Percentiles rank a stretch among this genome's conserved stretches.
Conservation (phyloP, 2,888 invertebrate species). For the Epistrophe grossulariae region DNA sequence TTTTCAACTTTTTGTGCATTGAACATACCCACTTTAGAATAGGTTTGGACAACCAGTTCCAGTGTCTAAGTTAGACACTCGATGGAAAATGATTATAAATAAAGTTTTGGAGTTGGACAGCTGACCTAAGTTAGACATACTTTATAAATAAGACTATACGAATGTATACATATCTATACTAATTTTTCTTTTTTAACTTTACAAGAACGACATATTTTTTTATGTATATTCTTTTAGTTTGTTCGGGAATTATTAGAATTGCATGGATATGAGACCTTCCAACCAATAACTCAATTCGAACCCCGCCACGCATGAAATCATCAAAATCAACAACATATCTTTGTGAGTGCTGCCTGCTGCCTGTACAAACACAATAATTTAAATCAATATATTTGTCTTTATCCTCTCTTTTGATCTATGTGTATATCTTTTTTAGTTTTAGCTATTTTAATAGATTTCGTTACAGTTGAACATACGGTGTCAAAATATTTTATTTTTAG, state of each 20-base stretch:
- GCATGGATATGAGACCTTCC: background rate
- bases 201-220: background rate
- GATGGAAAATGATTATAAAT: too few species aligned
- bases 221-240: background rate
- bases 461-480: background rate
- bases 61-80: too few species aligned
- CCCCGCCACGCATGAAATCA: conserved; percentile 3
- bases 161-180: background rate
- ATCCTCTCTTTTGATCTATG: background rate
- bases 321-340: conserved; percentile 1
- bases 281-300: background rate
- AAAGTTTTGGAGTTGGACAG: too few species aligned
- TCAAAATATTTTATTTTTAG: conserved; percentile 22
- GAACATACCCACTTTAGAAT: too few species aligned
- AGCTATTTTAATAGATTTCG: background rate
- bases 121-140: too few species aligned
- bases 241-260: background rate
- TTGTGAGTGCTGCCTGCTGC: background rate
- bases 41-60: too few species aligned
- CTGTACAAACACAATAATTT: background rate
- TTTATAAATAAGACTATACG: too few species aligned
- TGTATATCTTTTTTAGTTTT: background rate
- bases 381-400: conserved; percentile 14
- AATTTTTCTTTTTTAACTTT: background rate
- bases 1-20: too few species aligned